Evolutionary conservation across 2,113 vertebrate species (phyloP), one percentile per base, ranked within the genome.

Genomic region (Hemibagrus wyckioides): DNA sequence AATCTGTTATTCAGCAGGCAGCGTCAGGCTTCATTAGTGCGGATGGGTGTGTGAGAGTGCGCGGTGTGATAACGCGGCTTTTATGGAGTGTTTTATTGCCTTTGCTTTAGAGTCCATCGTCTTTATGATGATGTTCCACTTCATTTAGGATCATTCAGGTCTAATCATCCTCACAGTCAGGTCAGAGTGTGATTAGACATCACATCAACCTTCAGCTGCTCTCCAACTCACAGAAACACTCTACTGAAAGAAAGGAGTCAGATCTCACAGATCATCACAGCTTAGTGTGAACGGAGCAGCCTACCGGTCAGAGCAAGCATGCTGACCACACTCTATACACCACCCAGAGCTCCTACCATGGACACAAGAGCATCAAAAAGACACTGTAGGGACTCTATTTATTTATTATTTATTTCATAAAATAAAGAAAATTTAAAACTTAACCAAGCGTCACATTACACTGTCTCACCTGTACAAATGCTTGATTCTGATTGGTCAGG

Each of bases 171-270:
- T 90, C 44, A 73, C 84, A 81, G 83, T 52, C 52, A 87, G 86
- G 83, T 88, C 87, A 86, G 30, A 76, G 23, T 84, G 84, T 87
- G 69, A 83, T 89, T 87, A 87, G 73, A 82, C n/a, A 73, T 76
- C 69, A 75, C 83, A 90, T 90, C 85, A 90, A 86, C 89, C 89
- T 90, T 90, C 84, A 85, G 83, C 76, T 56, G 75, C 80, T 90
- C 83, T 80, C 84, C 36, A 77, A 86, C 69, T 80, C 61, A 54
- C 23, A 76, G 63, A 36, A 36, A n/a, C 76, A 39, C 83, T 44
- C 13, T 19, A 30, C 6, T 33, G n/a, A n/a, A n/a, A n/a, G n/a
- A n/a, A n/a, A n/a, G n/a, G n/a, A n/a, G n/a, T n/a, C n/a, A n/a
- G n/a, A n/a, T n/a, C n/a, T n/a, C n/a, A n/a, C n/a, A n/a, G n/a